A percentile compares a stretch with the other conserved stretches of the same genome.
phyloP scores from a whole-genome alignment of 2,888 invertebrate species.

The Morpho achilles region DNA sequence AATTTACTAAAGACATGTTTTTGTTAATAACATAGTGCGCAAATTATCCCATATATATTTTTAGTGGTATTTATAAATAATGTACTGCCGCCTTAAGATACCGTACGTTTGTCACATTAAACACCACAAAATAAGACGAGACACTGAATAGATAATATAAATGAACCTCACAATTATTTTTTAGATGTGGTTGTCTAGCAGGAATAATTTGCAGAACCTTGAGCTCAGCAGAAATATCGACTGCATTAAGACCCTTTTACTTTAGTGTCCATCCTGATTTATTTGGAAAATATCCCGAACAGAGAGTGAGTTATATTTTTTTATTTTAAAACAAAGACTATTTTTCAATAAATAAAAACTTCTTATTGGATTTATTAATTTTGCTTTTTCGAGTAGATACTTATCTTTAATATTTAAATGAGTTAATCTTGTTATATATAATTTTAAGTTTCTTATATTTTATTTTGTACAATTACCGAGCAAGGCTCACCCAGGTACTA shows the following conservation, averaged over 20 bases:
- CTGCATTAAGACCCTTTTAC: slow-evolving; percentile 95
- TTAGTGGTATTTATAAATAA: slow-evolving; percentile 31
- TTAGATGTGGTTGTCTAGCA: slow-evolving; percentile 42
- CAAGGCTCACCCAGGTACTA: background rate
- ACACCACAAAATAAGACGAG: slow-evolving; percentile 3
- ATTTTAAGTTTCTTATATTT: too few relatives aligned
- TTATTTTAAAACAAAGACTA: background rate
- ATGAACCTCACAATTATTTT: background rate
- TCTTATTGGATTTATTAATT: background rate
- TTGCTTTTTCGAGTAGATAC: too few relatives aligned
- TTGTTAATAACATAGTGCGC: slow-evolving; percentile 31
- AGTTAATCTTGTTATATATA: too few relatives aligned
- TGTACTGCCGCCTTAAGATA: slow-evolving; percentile 67
- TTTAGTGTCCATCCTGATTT: slow-evolving; percentile 97
- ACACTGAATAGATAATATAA: background rate
- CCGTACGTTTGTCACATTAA: slow-evolving; percentile 40
- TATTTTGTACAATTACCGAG: too few relatives aligned
- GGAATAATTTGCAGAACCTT: slow-evolving; percentile 61
- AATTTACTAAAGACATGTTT: slow-evolving; percentile 19
- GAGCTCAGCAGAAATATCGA: slow-evolving; percentile 91
- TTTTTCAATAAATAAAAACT: background rate
- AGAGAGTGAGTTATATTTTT: slow-evolving; percentile 83
- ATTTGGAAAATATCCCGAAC: slow-evolving; percentile 93
- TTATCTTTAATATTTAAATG: too few relatives aligned
- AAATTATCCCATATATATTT: slow-evolving; percentile 27